Base-by-base conservation (phyloP, 2,797 vertebrate genomes). In the Corythornis leucogaster region DNA sequence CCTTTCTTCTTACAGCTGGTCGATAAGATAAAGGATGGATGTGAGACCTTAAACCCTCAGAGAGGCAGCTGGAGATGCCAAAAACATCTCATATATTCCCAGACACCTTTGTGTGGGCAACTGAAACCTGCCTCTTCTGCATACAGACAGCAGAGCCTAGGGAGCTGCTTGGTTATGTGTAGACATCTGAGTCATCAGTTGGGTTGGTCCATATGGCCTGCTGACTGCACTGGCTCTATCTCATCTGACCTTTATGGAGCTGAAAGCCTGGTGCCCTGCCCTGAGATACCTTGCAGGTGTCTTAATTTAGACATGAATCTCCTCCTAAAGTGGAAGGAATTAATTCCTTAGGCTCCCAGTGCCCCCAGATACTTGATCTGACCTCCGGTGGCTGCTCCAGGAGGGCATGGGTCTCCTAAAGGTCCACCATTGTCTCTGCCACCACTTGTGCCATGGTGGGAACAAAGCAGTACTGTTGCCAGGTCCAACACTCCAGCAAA, bases 401-500 rank as follows among this genome's bases (percentile, higher is more conserved):
- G 28, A 53, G 24, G 33, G 2, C 26, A n/a, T 21, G 24, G 17
- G 18, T 13, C 26, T 80, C 51, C 77, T 68, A 33, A 22, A 86
- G 59, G 9, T 54, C 43, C 40, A 10, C 28, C 9, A 0, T 2
- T 59, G 57, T 45, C 25, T 59, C 24, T 83, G 38, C n/a, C 17
- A 15, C 16, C 9, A 43, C 11, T 68, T 0, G 0, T 58, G 33
- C 62, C 10, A 4, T 2, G 5, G 6, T 40, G 31, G 50, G 50
- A 68, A 25, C 11, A 71, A 48, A 71, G 4, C 51, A 35, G 26
- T 3, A 1, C 15, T 48, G 46, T 20, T 25, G n/a, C 46, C 58
- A 74, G 31, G 3, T 25, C 54, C 30, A 67, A 4, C 16, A 62
- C 9, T 28, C 19, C 1, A 0, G 1, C 1, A 2, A 38, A 40